Evolutionary conservation across 2,113 vertebrate genomes (phyloP), one percentile per base, ranked within the genome.

Genomic region (Empidonax traillii): DNA sequence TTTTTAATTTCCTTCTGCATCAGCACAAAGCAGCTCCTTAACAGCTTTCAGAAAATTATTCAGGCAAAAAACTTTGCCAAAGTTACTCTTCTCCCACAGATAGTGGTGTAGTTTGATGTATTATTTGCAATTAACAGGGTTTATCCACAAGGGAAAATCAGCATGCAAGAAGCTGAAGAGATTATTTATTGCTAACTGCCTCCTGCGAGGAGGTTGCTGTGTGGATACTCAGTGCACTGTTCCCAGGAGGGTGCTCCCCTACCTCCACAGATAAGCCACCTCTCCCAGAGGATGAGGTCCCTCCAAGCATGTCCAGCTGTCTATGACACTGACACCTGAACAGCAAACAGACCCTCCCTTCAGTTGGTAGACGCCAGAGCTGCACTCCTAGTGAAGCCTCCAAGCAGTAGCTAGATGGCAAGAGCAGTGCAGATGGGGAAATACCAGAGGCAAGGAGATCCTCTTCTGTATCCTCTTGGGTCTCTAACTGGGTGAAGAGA

Each of bases 211-310:
- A 7, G 30, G 52, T 3, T 35, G 33, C 43, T 43, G 56, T n/a
- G 21, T 9, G 23, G 71, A 83, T 51, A 53, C 28, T 1, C 3
- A 4, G 0, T 2, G 15, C 1, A 2, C 20, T 30, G 4, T 1
- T 23, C 47, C 43, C 23, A 12, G 16, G 43, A 69, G 31, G 51
- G 5, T 71, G 73, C n/a, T 46, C 39, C 19, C 9, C 61, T 35
- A 25, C 20, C 31, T 39, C 5, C 1, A 15, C 49, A 23, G 30
- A 79, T 11, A 51, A 33, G 25, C 2, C 43, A 49, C 47, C 30
- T 77, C 28, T 55, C 56, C 44, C 30, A 47, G 33, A 65, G 25
- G n/a, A 52, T 4, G 5, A 90, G 37, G n/a, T 16, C 12, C 12
- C 51, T 62, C 35, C 2, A 5, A 10, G 28, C 8, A 20, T 10